phyloP scores from a whole-genome alignment of 2,113 vertebrate species.

The Salvelinus sp. region DNA sequence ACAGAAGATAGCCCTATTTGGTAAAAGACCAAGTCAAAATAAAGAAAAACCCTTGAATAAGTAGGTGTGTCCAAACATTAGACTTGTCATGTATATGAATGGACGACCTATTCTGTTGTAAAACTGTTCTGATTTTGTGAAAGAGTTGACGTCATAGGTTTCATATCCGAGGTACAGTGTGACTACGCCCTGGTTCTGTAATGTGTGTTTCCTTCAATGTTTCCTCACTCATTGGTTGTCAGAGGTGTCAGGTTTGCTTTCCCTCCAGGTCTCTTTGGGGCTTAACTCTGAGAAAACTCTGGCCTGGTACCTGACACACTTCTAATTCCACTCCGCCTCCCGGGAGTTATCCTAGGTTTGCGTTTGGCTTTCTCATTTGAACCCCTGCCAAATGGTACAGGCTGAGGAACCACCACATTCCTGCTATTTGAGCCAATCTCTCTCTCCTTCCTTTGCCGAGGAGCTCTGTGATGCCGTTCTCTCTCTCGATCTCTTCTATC shows the following conservation, averaged over 20 bases:
- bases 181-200: slow-evolving; percentile 32
- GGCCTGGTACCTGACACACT: slow-evolving; percentile 57
- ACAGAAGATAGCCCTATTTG: too few relatives aligned
- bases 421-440: background rate
- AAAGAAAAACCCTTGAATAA: too few relatives aligned
- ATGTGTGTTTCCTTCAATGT: slow-evolving; percentile 2
- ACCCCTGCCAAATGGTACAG: slow-evolving; percentile 52
- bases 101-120: too few relatives aligned
- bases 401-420: slow-evolving; percentile 32
- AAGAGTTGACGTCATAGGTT: slow-evolving; percentile 44
- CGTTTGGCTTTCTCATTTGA: slow-evolving; percentile 51
- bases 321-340: slow-evolving; percentile 40
- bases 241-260: slow-evolving; percentile 58
- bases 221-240: slow-evolving; percentile 12
- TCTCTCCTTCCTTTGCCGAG: background rate
- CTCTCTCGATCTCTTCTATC: slow-evolving; percentile 28
- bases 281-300: slow-evolving; percentile 31
- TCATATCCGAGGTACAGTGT: slow-evolving; percentile 35
- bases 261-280: slow-evolving; percentile 43
- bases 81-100: too few relatives aligned
- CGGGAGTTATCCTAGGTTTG: slow-evolving; percentile 22
- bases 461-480: slow-evolving; percentile 6
- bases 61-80: too few relatives aligned
- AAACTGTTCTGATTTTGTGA: too few relatives aligned
- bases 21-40: too few relatives aligned